Conservation (phyloP, 2,888 invertebrate species). For the Galeruca laticollis region DNA sequence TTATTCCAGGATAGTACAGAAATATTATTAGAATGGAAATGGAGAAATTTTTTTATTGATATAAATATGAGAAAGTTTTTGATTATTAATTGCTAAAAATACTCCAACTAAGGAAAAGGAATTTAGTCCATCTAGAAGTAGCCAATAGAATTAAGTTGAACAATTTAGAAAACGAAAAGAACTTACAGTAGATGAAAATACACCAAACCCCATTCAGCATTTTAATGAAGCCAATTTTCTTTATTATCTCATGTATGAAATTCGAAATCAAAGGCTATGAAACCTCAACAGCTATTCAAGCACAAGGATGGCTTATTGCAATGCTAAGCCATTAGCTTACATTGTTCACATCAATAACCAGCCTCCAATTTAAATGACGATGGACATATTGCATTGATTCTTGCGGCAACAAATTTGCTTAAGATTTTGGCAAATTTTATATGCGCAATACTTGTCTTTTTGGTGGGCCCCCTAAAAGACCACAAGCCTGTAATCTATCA, state of each 20-base stretch:
- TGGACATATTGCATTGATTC: slow-evolving; percentile 85
- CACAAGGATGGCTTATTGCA: slow-evolving; percentile 90
- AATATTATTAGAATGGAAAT: too few relatives aligned
- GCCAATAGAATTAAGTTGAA: slow-evolving; percentile 76
- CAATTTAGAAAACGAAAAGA: slow-evolving; percentile 82
- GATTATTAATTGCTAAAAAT: too few relatives aligned
- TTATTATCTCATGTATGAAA: slow-evolving; percentile 80
- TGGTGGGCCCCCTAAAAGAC: slow-evolving; percentile 92
- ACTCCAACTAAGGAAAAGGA: too few relatives aligned
- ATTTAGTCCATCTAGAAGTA: slow-evolving; percentile 78
- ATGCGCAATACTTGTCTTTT: slow-evolving; percentile 89
- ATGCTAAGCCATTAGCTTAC: slow-evolving; percentile 85
- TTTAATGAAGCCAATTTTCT: slow-evolving; percentile 87
- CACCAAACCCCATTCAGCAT: slow-evolving; percentile 80
- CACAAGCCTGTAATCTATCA: slow-evolving; percentile 79
- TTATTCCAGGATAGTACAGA: too few relatives aligned
- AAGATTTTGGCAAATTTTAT: slow-evolving; percentile 84
- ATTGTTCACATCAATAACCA: slow-evolving; percentile 90
- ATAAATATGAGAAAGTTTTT: too few relatives aligned
- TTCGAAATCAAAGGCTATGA: slow-evolving; percentile 81
- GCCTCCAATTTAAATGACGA: slow-evolving; percentile 75
- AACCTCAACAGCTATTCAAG: slow-evolving; percentile 86
- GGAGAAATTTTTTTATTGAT: too few relatives aligned
- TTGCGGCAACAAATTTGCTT: slow-evolving; percentile 85
- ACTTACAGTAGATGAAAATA: slow-evolving; percentile 84